phyloP scores from a whole-genome alignment of 1,140 invertebrate genomes.

The Diploscapter pachys region DNA sequence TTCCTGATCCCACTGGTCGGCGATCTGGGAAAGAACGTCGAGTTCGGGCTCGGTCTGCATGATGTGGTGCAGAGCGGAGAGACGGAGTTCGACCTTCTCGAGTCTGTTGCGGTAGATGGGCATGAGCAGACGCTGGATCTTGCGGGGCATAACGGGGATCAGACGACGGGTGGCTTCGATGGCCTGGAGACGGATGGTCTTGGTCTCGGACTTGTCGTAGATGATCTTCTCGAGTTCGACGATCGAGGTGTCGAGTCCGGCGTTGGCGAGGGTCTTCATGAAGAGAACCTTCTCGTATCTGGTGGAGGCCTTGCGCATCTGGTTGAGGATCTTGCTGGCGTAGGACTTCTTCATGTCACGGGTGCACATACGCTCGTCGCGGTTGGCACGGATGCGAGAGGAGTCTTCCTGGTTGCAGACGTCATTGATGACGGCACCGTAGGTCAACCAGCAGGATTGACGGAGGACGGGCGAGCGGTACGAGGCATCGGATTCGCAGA shows the following conservation, averaged over 20 bases:
- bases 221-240: conserved; percentile 49
- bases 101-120: conserved; percentile 49
- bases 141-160: conserved; percentile 42
- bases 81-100: conserved; percentile 48
- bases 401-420: conserved; percentile 44
- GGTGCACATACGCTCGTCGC: conserved; percentile 37
- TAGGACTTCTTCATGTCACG: conserved; percentile 42
- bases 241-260: conserved; percentile 46
- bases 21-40: conserved; percentile 47
- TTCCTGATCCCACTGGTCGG: conserved; percentile 39
- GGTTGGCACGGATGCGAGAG: conserved; percentile 24
- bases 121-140: conserved; percentile 46
- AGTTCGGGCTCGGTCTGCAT: conserved; percentile 43
- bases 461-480: conserved; percentile 31
- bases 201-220: conserved; percentile 34
- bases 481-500: conserved; percentile 44
- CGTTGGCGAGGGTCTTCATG: conserved; percentile 49
- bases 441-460: conserved; percentile 50
- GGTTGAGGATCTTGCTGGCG: conserved; percentile 41
- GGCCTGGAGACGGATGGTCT: conserved; percentile 45
- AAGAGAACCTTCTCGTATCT: conserved; percentile 50
- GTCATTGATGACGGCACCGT: conserved; percentile 45
- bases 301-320: conserved; percentile 32
- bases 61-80: conserved; percentile 44
- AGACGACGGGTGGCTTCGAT: conserved; percentile 51